A percentile compares a stretch with the other conserved stretches of the same genome.
phyloP scores from a whole-genome alignment of 2,113 vertebrate species.

The Odocoileus virginianus region DNA sequence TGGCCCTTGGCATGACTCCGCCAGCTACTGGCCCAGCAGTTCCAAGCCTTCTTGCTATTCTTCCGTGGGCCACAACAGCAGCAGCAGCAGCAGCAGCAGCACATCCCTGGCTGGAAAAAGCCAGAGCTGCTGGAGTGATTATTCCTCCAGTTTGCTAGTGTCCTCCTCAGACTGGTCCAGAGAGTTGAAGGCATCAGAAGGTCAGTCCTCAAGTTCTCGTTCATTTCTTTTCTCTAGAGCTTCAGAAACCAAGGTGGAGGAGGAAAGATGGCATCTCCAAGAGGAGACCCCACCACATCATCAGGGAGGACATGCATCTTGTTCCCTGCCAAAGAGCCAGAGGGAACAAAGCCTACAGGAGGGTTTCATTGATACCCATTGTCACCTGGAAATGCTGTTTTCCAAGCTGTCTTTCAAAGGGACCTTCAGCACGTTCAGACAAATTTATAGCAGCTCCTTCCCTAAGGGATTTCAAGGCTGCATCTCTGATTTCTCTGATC shows the following conservation, averaged over 20 bases:
- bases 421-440: constrained; percentile 82
- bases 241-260: neutral
- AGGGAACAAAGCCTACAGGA: neutral
- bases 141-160: neutral
- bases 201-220: neutral
- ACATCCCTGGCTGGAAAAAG: neutral
- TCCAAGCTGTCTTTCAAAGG: constrained; percentile 82
- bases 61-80: neutral
- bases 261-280: neutral
- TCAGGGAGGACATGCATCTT: neutral
- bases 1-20: neutral
- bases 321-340: neutral
- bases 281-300: neutral
- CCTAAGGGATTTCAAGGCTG: constrained; percentile 85
- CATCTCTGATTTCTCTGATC: constrained; percentile 89
- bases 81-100: neutral
- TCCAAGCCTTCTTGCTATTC: neutral
- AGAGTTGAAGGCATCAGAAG: neutral
- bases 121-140: neutral
- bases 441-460: constrained; percentile 78
- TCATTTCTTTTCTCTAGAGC: neutral
- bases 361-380: constrained; percentile 90
- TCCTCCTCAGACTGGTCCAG: neutral
- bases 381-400: constrained; percentile 90
- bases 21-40: neutral